Evolutionary conservation across 2,888 invertebrate species (phyloP), one percentile per base, ranked within the genome.

Genomic region (Caenorhabditis parvicauda): DNA sequence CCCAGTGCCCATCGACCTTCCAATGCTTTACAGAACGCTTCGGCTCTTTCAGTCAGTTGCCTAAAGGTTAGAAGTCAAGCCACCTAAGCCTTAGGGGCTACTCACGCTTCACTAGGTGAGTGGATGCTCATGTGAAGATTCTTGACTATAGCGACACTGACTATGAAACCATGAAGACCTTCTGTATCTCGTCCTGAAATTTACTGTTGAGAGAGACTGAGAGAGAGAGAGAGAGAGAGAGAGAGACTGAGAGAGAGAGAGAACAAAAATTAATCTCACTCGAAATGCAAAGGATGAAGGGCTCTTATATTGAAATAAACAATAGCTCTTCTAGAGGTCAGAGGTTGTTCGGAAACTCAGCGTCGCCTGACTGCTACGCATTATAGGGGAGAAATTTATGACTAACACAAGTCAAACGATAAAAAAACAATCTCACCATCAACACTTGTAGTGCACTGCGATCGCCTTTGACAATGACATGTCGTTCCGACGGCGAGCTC

Each of bases 1-100:
- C 81, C 81, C 29, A 81, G 67, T 1, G 79, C 79, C 81, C 81
- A 81, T 35, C 80, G 64, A n/a, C 79, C 75, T 50, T 77, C 76
- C 35, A 80, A 58, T 12, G 78, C 75, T 46, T 67, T 51, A 52
- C 75, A 74, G 51, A 80, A 81, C 12, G 70, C 67, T 32, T 77
- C 75, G 2, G 80, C 79, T 39, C 77, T 52, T 38, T 80, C 77
- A 1, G 72, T 75, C 24, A 79, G 55, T 48, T 79, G 76, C 28
- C 77, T 77, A 64, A 50, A 72, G 58, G 32, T 24, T 41, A 9
- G 14, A 22, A 24, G 17, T 28, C 22, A 42, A n/a, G 6, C 12
- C 21, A 2, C 29, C 19, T n/a, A 3, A 45, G 19, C 49, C 50
- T 7, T 44, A 49, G 27, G 24, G 22, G 22, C 43, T 55, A 61